phyloP scores from a whole-genome alignment of 2,113 vertebrate genomes.

The Tachysurus vachellii region DNA sequence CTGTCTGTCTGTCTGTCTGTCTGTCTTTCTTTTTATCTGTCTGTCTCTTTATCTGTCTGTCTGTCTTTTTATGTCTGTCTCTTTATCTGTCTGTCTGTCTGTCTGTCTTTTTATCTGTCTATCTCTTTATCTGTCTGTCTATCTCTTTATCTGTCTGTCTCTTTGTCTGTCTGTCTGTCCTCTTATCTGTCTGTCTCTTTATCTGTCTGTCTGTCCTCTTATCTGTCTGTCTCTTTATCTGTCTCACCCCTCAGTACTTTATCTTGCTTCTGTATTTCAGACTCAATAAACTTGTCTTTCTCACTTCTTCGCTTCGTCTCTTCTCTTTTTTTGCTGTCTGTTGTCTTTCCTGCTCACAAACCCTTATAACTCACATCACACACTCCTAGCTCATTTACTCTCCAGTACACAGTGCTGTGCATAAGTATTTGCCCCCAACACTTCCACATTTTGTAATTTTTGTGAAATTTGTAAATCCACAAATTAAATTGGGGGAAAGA shows the following conservation, averaged over 20 bases:
- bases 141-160: no score
- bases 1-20: not conserved
- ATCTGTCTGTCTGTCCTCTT: not conserved
- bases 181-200: not conserved
- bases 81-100: not conserved
- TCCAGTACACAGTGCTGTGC: not conserved
- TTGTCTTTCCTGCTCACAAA: no score
- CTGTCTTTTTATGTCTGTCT: not conserved
- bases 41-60: no score
- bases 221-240: not conserved
- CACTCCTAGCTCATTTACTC: not conserved
- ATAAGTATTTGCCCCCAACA: not conserved
- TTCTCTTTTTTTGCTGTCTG: not conserved
- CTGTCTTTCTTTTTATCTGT: not conserved
- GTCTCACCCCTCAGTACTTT: not conserved
- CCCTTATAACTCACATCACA: not conserved
- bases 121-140: not conserved
- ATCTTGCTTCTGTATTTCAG: not conserved
- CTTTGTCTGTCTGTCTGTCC: not conserved
- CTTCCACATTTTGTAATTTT: no score
- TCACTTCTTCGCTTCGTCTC: not conserved
- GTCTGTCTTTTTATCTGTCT: not conserved
- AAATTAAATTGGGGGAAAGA: no score
- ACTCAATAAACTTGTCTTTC: conserved; percentile 5
- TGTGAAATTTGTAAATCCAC: no score